These are phyloP conservation scores for Synanceia verrucosa DNA, from an alignment of 2,797 vertebrate genomes.

Conservation along the genomic window DNA sequence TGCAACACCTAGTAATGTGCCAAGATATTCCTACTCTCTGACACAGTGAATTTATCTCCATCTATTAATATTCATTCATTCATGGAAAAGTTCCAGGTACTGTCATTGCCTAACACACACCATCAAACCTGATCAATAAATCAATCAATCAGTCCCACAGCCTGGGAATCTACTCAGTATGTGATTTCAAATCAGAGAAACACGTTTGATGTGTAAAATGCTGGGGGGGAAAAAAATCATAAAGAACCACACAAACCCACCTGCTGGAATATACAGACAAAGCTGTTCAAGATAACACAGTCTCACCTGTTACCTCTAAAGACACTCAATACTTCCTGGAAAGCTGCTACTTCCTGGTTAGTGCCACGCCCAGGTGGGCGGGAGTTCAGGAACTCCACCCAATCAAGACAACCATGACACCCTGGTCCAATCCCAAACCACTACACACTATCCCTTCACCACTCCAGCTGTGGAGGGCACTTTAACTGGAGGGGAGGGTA, in stretches of 20 bases:
- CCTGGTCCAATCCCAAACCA: too few species aligned
- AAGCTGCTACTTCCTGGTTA: neutral
- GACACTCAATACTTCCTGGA: neutral
- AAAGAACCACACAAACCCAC: too few species aligned
- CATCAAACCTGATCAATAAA: conserved; percentile 3
- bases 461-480: too few species aligned
- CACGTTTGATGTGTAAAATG: conserved; percentile 1
- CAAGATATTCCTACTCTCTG: conserved; percentile 36
- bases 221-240: too few species aligned
- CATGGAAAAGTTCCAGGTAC: conserved; percentile 35
- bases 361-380: neutral
- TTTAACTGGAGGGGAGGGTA: too few species aligned
- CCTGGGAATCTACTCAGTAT: neutral
- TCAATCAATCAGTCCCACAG: conserved; percentile 6
- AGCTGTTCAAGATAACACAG: neutral
- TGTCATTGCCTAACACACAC: conserved; percentile 25
- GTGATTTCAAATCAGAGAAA: conserved; percentile 1
- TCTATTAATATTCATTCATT: conserved; percentile 34
- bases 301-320: neutral
- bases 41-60: conserved; percentile 36
- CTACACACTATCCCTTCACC: too few species aligned
- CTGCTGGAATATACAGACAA: neutral
- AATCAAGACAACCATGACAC: neutral
- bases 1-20: conserved; percentile 36
- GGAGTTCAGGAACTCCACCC: neutral